Evolutionary conservation across 2,888 invertebrate genomes (phyloP), one percentile per base, ranked within the genome.

Genomic region (Sturmia bella): DNA sequence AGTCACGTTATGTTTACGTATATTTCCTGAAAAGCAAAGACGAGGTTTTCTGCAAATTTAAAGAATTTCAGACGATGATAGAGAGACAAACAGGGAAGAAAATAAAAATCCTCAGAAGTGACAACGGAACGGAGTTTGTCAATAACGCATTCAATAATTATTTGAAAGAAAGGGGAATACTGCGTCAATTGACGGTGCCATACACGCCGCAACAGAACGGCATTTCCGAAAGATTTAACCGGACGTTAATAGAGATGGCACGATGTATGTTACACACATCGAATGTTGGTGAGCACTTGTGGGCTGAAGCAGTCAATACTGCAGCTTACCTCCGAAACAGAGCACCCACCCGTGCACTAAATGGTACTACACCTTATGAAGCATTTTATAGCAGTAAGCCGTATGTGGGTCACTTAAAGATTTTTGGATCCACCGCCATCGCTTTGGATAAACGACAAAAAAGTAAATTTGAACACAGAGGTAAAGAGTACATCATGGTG

Each of bases 261-360:
- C 82, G 87, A 21, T 76, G 85, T 12, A 85, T 89, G 84, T 45
- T 89, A 12, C 41, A 83, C 1, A 66, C 85, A 24, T 50, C 85
- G 19, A 79, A 72, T 5, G 27, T 87, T 13, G 85, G 37, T 85
- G 88, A 83, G 27, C 50, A 64, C n/a, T 59, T 85, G 9, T 48
- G 63, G 64, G 48, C 69, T 17, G 84, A 84, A 19, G 85, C 84
- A 21, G 57, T 81, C 5, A 76, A 78, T 6, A 85, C 84, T 39
- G 73, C 84, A 7, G 66, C 54, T 24, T 80, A 84, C 57, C 52
- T 84, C 13, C 70, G 80, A 21, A 79, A 83, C 15, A 56, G 79
- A 41, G 54, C 73, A 11, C 80, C 73, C n/a, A 84, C 84, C 5
- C 83, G n/a, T 68, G 68, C 74, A n/a, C 59, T 85, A n/a, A 21